Base-by-base conservation (phyloP, 2,888 invertebrate species). In the Sinhomidia bicolor region DNA sequence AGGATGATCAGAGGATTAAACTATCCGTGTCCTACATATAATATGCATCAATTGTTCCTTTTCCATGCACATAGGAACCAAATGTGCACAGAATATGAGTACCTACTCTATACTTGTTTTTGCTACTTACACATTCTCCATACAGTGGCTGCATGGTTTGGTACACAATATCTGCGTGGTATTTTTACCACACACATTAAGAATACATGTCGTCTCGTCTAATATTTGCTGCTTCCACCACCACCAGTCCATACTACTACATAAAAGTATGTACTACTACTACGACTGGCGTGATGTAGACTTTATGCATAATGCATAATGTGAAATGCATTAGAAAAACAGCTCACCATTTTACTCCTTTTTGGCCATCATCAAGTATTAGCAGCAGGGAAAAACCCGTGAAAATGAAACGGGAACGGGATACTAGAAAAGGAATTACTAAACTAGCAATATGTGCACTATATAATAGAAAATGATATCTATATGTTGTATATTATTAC, bases 351-450 rank as follows among this genome's bases (percentile, higher is more conserved):
- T n/a, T 68, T 65, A 29, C 36, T 68, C 23, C 74, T 65, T 65
- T 26, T 65, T 60, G 60, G 20, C 23, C 9, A 20, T 9, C n/a
- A 10, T 23, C 23, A 44, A 3, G 29, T 65, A 23, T 4, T 44
- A 23, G 23, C 23, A 54, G 51, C 20, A 85, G 78, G 85, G 57
- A 85, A 85, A n/a, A 78, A 23, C 62, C 85, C 78, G 85, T 78
- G 78, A 85, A 85, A 85, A 78, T 78, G 78, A 85, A 85, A 85
- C 65, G 85, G 65, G 44, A 51, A 44, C 26, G 26, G 41, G 23
- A 23, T 47, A 47, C 36, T 7, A 54, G 5, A 17, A 14, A 54
- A 17, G 51, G 51, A 54, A 54, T 54, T 47, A 47, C 36, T 47
- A 5, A 2, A 12, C 10, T 7, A 6, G 47, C 47, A 47, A 12